Conservation (phyloP, 2,888 invertebrate species). For the Stomorhina lunata region DNA sequence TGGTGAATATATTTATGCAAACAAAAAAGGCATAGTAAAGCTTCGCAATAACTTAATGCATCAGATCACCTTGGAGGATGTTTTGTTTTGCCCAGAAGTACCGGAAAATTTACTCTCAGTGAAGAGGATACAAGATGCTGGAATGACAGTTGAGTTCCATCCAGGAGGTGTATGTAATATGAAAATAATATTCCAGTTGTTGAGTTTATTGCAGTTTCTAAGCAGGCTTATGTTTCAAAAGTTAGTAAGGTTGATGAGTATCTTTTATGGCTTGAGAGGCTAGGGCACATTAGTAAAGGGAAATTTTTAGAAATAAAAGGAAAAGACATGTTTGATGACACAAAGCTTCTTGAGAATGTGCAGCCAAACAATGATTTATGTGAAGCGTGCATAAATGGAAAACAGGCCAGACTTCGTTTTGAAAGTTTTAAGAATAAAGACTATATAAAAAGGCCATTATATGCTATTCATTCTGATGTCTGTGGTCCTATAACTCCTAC, state of each 20-base stretch:
- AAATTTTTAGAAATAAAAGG: slow-evolving; percentile 65
- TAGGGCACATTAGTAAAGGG: slow-evolving; percentile 62
- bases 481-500: slow-evolving; percentile 69
- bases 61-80: slow-evolving; percentile 56
- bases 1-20: slow-evolving; percentile 62
- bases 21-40: slow-evolving; percentile 69
- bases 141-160: slow-evolving; percentile 67
- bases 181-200: slow-evolving; percentile 52
- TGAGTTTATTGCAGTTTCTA: slow-evolving; percentile 35
- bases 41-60: slow-evolving; percentile 68
- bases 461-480: slow-evolving; percentile 74
- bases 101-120: slow-evolving; percentile 56
- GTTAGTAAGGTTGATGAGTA: slow-evolving; percentile 35
- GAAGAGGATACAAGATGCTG: slow-evolving; percentile 70
- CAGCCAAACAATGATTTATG: slow-evolving; percentile 68
- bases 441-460: slow-evolving; percentile 71
- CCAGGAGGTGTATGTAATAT: slow-evolving; percentile 66
- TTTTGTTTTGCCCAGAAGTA: slow-evolving; percentile 71
- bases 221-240: not conserved
- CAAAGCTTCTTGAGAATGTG: slow-evolving; percentile 47
- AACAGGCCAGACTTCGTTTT: slow-evolving; percentile 71
- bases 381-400: slow-evolving; percentile 72
- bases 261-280: slow-evolving; percentile 66
- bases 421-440: slow-evolving; percentile 68
- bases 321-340: slow-evolving; percentile 59